Percentiles rank a stretch among this genome's conserved stretches.
phyloP scores from a whole-genome alignment of 1,140 invertebrate species.

The Apis mellifera region DNA sequence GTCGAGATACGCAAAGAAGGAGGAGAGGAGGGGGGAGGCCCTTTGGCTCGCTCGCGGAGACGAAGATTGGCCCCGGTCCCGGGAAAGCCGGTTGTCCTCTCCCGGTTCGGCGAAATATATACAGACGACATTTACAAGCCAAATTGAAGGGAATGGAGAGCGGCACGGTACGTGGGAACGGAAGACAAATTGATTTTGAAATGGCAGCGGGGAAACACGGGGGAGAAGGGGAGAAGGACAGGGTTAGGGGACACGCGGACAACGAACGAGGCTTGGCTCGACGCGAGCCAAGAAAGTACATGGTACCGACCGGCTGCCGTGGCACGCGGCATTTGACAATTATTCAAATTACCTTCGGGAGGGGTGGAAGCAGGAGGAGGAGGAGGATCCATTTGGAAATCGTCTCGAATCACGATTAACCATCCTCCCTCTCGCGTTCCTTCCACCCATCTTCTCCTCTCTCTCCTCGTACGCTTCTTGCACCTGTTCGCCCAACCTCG shows the following conservation, averaged over 20 bases:
- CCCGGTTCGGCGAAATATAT: constrained; percentile 68
- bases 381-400: constrained; percentile 36
- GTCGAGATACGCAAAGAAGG: no score
- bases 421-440: neutral
- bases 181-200: constrained; percentile 79
- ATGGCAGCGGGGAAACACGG: constrained; percentile 65
- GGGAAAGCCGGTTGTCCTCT: neutral
- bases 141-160: constrained; percentile 78
- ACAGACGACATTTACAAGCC: constrained; percentile 78
- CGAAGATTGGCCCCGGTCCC: neutral
- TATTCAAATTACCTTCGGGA: constrained; percentile 44
- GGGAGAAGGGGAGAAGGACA: no score
- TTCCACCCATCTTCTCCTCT: neutral
- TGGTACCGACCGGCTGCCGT: constrained; percentile 45
- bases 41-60: no score
- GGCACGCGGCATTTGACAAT: constrained; percentile 66
- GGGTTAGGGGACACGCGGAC: neutral
- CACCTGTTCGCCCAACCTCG: neutral
- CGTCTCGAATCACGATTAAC: constrained; percentile 37
- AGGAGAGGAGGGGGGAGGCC: no score
- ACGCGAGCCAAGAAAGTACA: constrained; percentile 31
- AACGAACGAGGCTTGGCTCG: constrained; percentile 9
- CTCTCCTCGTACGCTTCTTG: neutral
- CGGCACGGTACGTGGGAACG: constrained; percentile 61
- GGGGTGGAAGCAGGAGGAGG: no score